These are phyloP conservation scores for Papilio aristodemus DNA, from an alignment of 1,140 invertebrate genomes.

Conservation along the genomic window DNA sequence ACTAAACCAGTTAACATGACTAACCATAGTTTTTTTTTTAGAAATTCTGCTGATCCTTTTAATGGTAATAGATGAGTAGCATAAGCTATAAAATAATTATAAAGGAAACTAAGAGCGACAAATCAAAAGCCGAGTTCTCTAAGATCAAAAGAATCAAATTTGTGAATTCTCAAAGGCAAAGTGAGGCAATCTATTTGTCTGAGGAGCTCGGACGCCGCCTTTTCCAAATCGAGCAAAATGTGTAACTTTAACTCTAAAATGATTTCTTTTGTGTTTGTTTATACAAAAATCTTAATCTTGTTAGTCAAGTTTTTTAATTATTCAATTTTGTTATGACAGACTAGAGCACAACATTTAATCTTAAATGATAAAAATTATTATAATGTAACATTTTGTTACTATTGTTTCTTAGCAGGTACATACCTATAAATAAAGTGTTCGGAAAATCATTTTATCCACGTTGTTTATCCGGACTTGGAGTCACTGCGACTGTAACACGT, in stretches of 20 bases:
- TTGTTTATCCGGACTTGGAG: no score
- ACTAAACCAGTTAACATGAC: no score
- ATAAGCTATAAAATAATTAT: slow-evolving; percentile 9
- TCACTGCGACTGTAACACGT: no score
- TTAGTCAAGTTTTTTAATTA: background rate
- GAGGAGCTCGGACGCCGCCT: slow-evolving; percentile 9
- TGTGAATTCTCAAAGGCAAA: slow-evolving; percentile 20
- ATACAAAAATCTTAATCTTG: background rate
- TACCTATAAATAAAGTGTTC: no score
- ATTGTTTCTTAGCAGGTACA: no score
- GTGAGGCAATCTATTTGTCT: slow-evolving; percentile 21
- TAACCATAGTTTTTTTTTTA: no score
- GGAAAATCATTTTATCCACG: no score
- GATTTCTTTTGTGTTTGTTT: slow-evolving; percentile 11
- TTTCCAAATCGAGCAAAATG: slow-evolving; percentile 5
- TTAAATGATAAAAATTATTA: no score
- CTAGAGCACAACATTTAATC: no score
- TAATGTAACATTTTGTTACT: no score
- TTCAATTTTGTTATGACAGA: background rate
- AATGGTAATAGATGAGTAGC: background rate
- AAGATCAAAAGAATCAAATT: slow-evolving; percentile 23
- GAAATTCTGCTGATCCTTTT: background rate
- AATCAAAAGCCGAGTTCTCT: slow-evolving; percentile 12
- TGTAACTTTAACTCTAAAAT: slow-evolving; percentile 15
- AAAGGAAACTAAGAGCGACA: slow-evolving; percentile 11